Base-by-base conservation (phyloP, 2,797 vertebrate species). In the Poeciliopsis infans region DNA sequence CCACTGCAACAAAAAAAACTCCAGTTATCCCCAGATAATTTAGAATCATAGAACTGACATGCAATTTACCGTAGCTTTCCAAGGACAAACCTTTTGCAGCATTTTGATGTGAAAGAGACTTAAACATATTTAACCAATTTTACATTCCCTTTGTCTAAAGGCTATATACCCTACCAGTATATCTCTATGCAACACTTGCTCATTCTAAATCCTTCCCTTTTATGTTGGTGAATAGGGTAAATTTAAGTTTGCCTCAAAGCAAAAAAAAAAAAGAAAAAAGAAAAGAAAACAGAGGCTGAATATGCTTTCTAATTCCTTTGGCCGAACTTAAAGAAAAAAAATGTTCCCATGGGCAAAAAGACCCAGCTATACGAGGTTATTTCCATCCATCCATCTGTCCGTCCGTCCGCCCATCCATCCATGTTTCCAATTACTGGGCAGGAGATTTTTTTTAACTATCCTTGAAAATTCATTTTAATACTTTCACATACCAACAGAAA, bases 241-340 rank as follows among this genome's bases (percentile, higher is more conserved):
- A 81, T 85, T 85, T 85, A 28, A 68, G 36, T 85, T 69, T 70
- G 15, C 79, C 80, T 86, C 64, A 81, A 83, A 85, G 86, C 84
- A 84, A 75, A 66, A 75, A 78, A 77, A 88, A 81, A 85, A 89
- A 89, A 76, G 77, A 88, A 81, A 85, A 88, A 78, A 85, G 31
- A 31, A 8, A 41, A 41, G 39, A 41, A 41, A 41, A 41, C 88
- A 89, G 59, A 72, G 41, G 75, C 33, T 80, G 79, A 86, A 80
- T 57, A 70, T 55, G 46, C 83, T 86, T 78, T 83, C n/a, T 78
- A 80, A 76, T 87, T 89, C 13, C 55, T 82, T 88, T 80, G 84
- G 75, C 74, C 36, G 39, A 82, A 80, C 76, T 78, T 80, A 74
- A 83, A 82, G 57, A 83, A 83, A 78, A 83, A 78, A 75, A 10